Percentiles rank a stretch among this genome's conserved stretches.
Evolutionary conservation across 2,888 invertebrate genomes (phyloP).

Genomic region (Aradus depressus): DNA sequence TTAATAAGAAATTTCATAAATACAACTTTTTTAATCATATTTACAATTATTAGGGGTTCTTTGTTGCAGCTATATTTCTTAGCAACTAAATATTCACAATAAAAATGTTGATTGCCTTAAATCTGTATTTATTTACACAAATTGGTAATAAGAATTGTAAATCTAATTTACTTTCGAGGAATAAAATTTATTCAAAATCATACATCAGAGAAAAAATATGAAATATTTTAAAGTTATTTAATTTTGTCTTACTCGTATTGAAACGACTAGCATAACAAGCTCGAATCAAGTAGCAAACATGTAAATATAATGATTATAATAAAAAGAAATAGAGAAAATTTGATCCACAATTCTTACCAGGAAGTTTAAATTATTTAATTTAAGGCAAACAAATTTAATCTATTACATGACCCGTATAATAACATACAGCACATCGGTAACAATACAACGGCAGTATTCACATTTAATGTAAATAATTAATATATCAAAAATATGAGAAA

Average conservation of each 20-base stretch:
- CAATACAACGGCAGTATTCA: no score
- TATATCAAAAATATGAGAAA: no score
- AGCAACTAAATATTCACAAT: not conserved
- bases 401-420: conserved; percentile 27
- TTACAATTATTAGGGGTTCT: conserved; percentile 9
- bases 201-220: no score
- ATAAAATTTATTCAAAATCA: not conserved
- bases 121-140: no score
- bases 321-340: not conserved
- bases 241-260: no score
- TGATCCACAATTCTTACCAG: not conserved
- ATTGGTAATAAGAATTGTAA: no score
- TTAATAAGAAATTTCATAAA: no score
- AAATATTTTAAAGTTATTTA: no score
- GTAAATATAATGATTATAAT: not conserved
- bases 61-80: conserved; percentile 9
- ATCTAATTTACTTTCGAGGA: not conserved
- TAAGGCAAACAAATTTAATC: conserved; percentile 22
- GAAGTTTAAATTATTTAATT: conserved; percentile 9
- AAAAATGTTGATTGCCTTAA: conserved; percentile 11
- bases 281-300: no score
- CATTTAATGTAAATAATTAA: no score
- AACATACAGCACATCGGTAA: no score
- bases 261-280: no score
- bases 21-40: conserved; percentile 7